Percentiles rank a stretch among this genome's conserved stretches.
These are phyloP conservation scores for Coranthus polyacanthus DNA, from an alignment of 2,797 vertebrate genomes.

Conservation along the genomic window DNA sequence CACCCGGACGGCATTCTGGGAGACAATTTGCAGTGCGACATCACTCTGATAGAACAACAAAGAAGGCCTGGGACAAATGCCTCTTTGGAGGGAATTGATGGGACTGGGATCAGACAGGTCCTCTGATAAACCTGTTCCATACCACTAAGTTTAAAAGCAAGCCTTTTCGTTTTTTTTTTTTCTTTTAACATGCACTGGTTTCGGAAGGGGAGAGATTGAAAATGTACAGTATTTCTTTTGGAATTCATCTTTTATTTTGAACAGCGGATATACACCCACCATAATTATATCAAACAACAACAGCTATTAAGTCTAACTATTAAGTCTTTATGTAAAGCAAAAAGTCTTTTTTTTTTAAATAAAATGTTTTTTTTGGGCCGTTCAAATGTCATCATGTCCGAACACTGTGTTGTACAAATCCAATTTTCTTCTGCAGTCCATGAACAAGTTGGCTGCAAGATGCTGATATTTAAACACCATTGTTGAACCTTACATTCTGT, in stretches of 20 bases:
- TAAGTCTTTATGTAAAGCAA: no score
- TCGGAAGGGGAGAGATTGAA: background rate
- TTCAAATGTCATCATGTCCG: slow-evolving; percentile 18
- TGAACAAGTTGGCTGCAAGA: slow-evolving; percentile 10
- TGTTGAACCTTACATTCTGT: slow-evolving; percentile 32
- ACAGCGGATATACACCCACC: background rate
- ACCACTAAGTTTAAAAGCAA: slow-evolving; percentile 13
- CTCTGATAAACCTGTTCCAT: slow-evolving; percentile 58
- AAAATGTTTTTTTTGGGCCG: no score
- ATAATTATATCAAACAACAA: background rate
- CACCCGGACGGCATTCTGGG: slow-evolving; percentile 59
- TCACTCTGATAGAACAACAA: slow-evolving; percentile 71
- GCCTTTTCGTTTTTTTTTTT: no score
- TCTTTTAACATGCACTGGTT: slow-evolving; percentile 14
- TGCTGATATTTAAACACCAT: slow-evolving; percentile 42
- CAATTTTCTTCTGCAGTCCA: background rate
- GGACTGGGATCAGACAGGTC: slow-evolving; percentile 43
- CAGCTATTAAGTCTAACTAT: no score
- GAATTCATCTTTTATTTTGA: no score
- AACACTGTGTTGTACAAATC: background rate
- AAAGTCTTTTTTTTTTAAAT: no score
- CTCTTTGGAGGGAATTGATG: slow-evolving; percentile 62
- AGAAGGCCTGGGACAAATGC: slow-evolving; percentile 65
- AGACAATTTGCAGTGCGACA: slow-evolving; percentile 75
- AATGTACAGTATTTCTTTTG: background rate